Base-by-base conservation (phyloP, 2,113 vertebrate species). In the Tupaia tana region DNA sequence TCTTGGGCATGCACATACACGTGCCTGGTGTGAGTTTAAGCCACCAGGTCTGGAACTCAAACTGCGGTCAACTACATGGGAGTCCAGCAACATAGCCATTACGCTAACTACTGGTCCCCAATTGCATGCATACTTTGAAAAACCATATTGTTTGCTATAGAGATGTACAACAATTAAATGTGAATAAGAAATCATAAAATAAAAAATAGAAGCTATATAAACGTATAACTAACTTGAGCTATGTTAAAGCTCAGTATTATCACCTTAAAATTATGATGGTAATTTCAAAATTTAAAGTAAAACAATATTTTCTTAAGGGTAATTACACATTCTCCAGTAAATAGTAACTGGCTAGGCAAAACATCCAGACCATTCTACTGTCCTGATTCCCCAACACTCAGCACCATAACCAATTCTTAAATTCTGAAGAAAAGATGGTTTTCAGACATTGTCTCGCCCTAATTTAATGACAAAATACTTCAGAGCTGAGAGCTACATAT, bases 351-450 rank as follows among this genome's bases (percentile, higher is more conserved):
- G 25, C 70, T 86, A 95, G 20, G 59, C 29, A 93, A 88, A 91
- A 66, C n/a, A 18, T 73, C 59, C 34, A 82, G 27, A 59, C 43
- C 27, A 80, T 80, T 91, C 93, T 94, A 66, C 71, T 91, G 74
- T 24, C 66, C n/a, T 78, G 34, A 86, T 82, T 94, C 59, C 59
- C 56, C 11, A 83, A 67, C 63, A 66, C 25, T 83, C 27, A 82
- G 31, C 34, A 86, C 52, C 4, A 83, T 56, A 95, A 93, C 59
- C n/a, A 81, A 34, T 79, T 59, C 58, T 94, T 90, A 96, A 79
- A 82, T 75, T 94, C 24, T 86, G 70, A 91, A 70, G 79, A 93
- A 97, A 94, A 86, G 73, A 67, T 34, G 52, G 52, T 73, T 92
- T 86, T 91, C 67, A 78, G 63, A 92, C 58, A 69, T 31, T 80